Percentiles rank a stretch among this genome's conserved stretches.
These are phyloP conservation scores for Atherinosoma microstoma DNA, from an alignment of 2,797 vertebrate species.

Conservation along the genomic window DNA sequence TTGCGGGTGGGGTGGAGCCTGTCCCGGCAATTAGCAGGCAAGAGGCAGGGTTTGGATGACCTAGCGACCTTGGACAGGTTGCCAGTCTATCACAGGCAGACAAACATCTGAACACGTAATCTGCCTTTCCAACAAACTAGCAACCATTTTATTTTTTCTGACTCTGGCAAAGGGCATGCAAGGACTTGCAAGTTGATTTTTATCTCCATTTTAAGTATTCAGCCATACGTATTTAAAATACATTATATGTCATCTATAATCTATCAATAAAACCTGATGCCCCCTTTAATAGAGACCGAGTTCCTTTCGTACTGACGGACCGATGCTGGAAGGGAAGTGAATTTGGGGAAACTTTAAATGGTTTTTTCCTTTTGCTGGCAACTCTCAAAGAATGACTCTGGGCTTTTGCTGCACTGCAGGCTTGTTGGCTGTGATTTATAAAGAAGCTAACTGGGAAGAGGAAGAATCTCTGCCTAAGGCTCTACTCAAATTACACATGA, in stretches of 20 bases:
- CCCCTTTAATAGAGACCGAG: conserved; percentile 20
- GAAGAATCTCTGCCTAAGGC: conserved; percentile 53
- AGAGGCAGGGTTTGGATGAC: too few relatives aligned
- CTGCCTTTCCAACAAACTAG: not conserved
- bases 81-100: not conserved
- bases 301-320: conserved; percentile 26
- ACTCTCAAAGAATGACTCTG: conserved; percentile 54
- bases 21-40: too few relatives aligned
- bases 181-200: conserved; percentile 6
- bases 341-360: conserved; percentile 59
- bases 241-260: not conserved
- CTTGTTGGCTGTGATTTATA: conserved; percentile 43
- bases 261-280: conserved; percentile 24
- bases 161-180: not conserved
- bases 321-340: conserved; percentile 40
- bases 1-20: too few relatives aligned
- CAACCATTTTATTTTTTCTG: not conserved
- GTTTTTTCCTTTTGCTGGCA: conserved; percentile 48
- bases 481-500: conserved; percentile 70
- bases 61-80: too few relatives aligned
- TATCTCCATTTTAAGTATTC: conserved; percentile 29
- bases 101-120: not conserved
- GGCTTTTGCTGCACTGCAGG: conserved; percentile 36
- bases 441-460: conserved; percentile 46
- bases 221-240: not conserved